phyloP scores from a whole-genome alignment of 2,113 vertebrate genomes.

The Sarotherodon lohbergeri region DNA sequence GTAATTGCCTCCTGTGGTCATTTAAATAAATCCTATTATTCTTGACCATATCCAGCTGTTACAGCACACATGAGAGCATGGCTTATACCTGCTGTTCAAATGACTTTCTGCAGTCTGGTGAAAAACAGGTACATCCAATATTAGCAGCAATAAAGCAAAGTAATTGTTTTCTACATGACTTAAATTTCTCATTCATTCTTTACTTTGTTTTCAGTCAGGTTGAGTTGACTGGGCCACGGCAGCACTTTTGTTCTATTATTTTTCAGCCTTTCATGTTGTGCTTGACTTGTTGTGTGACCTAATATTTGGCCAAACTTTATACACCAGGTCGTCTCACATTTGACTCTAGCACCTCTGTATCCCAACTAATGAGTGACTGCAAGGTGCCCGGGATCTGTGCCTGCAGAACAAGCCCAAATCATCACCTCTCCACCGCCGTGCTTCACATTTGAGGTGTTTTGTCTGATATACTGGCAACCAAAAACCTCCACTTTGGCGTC shows the following conservation, averaged over 20 bases:
- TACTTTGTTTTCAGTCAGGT: not conserved
- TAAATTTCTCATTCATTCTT: not conserved
- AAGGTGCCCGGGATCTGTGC: not conserved
- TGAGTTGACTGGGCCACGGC: not conserved
- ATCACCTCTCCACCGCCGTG: not conserved
- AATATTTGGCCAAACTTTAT: not conserved
- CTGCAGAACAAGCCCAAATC: not conserved
- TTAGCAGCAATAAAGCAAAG: not conserved
- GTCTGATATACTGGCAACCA: not conserved
- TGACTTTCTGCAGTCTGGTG: not conserved
- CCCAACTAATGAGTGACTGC: not conserved
- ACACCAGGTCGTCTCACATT: not conserved
- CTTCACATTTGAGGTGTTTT: not conserved
- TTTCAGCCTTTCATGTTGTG: not conserved
- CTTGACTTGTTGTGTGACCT: not conserved
- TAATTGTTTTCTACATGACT: not conserved
- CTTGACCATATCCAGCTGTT: not conserved
- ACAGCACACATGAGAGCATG: not conserved
- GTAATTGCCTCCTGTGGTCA: not conserved
- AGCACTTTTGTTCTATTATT: rapidly evolving
- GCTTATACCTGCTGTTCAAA: not conserved
- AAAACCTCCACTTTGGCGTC: not conserved
- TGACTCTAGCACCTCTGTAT: not conserved
- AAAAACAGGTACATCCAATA: not conserved
- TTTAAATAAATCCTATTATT: not conserved